Percentiles rank a stretch among this genome's conserved stretches.
Evolutionary conservation across 2,888 invertebrate species (phyloP).

Genomic region (Tachystola acroxantha): DNA sequence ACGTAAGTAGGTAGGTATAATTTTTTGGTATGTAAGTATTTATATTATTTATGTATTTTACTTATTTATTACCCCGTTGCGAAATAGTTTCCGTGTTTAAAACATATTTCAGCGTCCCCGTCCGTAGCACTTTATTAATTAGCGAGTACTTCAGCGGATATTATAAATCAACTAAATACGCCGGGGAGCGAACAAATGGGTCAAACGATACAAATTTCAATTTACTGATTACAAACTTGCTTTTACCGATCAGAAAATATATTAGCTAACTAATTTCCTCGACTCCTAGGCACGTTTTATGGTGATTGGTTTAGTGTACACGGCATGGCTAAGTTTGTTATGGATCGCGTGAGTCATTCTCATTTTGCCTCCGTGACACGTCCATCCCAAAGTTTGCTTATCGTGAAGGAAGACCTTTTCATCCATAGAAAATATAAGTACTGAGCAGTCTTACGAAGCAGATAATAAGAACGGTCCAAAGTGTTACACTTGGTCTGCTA

Average conservation of each 20-base stretch:
- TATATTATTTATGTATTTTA: too few relatives aligned
- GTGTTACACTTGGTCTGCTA: too few relatives aligned
- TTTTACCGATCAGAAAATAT: conserved; percentile 13
- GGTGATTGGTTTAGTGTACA: conserved; percentile 8
- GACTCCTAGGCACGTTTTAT: not conserved
- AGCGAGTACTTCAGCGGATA: conserved; percentile 17
- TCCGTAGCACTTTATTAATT: conserved; percentile 1
- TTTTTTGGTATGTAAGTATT: too few relatives aligned
- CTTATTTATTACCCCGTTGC: too few relatives aligned
- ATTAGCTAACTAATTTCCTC: not conserved
- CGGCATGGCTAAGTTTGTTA: conserved; percentile 7
- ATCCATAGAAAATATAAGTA: too few relatives aligned
- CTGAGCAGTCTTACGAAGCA: too few relatives aligned
- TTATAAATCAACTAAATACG: conserved; percentile 29
- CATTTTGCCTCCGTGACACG: conserved; percentile 24
- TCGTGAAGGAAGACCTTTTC: too few relatives aligned
- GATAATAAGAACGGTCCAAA: too few relatives aligned
- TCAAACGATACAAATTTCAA: conserved; percentile 58
- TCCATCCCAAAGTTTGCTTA: conserved; percentile 5
- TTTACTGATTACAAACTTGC: conserved; percentile 28
- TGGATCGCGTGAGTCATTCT: conserved; percentile 37
- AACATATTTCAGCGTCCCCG: not conserved
- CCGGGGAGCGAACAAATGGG: conserved; percentile 44
- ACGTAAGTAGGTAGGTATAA: too few relatives aligned
- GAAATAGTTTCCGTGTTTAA: too few relatives aligned